These are phyloP conservation scores for Parambassis ranga DNA, from an alignment of 2,797 vertebrate species.

Conservation along the genomic window DNA sequence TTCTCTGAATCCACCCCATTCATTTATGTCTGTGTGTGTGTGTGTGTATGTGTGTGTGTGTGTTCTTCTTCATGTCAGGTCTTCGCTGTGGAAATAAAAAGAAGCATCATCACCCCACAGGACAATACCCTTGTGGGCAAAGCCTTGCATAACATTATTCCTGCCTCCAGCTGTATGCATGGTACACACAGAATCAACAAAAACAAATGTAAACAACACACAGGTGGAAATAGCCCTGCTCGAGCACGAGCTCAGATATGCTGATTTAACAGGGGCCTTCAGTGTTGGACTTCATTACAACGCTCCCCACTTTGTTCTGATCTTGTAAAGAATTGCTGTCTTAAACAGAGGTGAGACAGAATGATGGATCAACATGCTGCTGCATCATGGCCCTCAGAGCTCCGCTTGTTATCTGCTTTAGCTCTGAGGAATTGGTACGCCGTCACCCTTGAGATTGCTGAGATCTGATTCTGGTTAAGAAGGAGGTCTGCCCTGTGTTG, in stretches of 20 bases:
- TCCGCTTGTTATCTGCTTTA: conserved; percentile 55
- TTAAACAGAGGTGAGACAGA: conserved; percentile 46
- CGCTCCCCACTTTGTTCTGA: conserved; percentile 24
- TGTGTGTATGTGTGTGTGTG: background rate
- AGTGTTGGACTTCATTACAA: conserved; percentile 12
- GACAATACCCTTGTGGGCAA: conserved; percentile 16
- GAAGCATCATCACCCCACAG: conserved; percentile 9
- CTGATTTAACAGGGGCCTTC: conserved; percentile 28
- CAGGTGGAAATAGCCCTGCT: conserved; percentile 22
- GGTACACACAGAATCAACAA: conserved; percentile 5
- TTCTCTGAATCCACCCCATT: conserved; percentile 1
- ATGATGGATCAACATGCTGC: conserved; percentile 41
- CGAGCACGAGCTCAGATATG: conserved; percentile 3
- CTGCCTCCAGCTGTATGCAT: conserved; percentile 10
- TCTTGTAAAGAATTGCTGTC: conserved; percentile 26
- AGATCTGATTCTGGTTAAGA: conserved; percentile 52
- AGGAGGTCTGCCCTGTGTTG: conserved; percentile 36
- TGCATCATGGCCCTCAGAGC: conserved; percentile 28
- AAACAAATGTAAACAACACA: conserved; percentile 24
- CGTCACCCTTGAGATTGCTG: conserved; percentile 58
- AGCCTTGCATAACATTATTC: conserved; percentile 40
- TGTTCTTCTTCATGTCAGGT: conserved; percentile 5
- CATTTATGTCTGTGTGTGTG: background rate
- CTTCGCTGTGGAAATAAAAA: background rate
- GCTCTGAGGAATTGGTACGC: conserved; percentile 38